These are phyloP conservation scores for Manis pentadactyla DNA, from an alignment of 2,797 vertebrate genomes.

Conservation along the genomic window DNA sequence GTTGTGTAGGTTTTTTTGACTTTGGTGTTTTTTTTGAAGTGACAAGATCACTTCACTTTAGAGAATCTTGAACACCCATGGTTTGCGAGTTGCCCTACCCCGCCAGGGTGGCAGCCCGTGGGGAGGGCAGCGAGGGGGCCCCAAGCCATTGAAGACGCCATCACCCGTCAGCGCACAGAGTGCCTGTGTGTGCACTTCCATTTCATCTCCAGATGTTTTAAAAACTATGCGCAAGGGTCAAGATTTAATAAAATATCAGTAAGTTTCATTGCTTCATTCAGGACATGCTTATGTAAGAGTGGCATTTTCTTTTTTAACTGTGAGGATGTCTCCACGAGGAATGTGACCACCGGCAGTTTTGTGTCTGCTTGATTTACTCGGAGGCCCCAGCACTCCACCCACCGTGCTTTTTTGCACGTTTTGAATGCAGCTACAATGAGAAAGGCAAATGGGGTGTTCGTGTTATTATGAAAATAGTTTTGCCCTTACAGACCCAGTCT, in stretches of 20 bases:
- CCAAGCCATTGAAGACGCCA: too few species aligned
- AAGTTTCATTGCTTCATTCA: neutral
- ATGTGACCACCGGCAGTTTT: neutral
- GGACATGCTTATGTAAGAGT: neutral
- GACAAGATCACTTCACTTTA: neutral
- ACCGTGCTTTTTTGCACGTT: neutral
- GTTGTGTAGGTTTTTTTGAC: too few species aligned
- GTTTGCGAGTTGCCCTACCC: neutral
- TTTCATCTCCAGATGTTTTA: neutral
- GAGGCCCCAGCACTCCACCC: neutral
- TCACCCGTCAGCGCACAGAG: too few species aligned
- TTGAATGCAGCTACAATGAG: neutral
- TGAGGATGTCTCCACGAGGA: neutral
- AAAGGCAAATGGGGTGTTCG: neutral
- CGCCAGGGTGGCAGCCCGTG: neutral
- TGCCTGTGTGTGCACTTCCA: neutral
- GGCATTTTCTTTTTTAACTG: neutral
- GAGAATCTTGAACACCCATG: neutral
- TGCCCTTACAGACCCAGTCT: neutral
- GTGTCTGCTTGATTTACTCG: neutral
- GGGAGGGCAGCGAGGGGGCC: neutral
- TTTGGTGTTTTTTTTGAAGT: neutral
- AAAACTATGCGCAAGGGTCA: neutral
- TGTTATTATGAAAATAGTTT: slow-evolving; percentile 1
- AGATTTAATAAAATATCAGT: neutral